Percentiles rank a stretch among this genome's conserved stretches.
phyloP scores from a whole-genome alignment of 1,140 invertebrate species.

The Diorhabda elongata region DNA sequence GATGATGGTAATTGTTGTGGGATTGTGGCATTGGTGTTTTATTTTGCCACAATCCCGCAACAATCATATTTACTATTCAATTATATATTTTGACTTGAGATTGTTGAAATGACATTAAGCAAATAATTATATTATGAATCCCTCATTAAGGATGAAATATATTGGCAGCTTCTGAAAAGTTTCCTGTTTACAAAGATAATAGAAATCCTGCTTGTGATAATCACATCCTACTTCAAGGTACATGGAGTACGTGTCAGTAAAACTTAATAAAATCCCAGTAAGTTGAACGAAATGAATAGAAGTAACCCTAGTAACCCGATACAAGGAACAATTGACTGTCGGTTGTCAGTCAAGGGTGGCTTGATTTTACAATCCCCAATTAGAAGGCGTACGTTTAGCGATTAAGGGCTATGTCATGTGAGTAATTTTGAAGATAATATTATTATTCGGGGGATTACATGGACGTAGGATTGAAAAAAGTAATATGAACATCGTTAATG shows the following conservation, averaged over 20 bases:
- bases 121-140: not conserved
- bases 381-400: constrained; percentile 17
- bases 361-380: constrained; percentile 24
- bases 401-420: constrained; percentile 19
- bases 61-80: not conserved
- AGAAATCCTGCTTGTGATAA: not conserved
- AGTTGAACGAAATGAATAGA: constrained; percentile 18
- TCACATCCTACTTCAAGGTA: constrained; percentile 3
- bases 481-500: too few relatives aligned
- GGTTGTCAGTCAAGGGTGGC: constrained; percentile 21
- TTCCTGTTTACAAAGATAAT: not conserved
- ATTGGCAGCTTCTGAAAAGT: not conserved
- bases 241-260: constrained; percentile 16
- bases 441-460: constrained; percentile 16
- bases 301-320: constrained; percentile 23
- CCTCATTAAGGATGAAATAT: not conserved
- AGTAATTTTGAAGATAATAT: constrained; percentile 22
- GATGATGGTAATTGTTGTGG: too few relatives aligned
- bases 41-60: not conserved
- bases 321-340: constrained; percentile 20
- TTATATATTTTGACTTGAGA: not conserved
- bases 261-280: constrained; percentile 21
- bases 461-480: not conserved
- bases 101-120: not conserved
- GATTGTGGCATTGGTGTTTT: too few relatives aligned